Evolutionary conservation across 2,797 vertebrate species (phyloP).

Genomic region (Apogon hyalosoma): DNA sequence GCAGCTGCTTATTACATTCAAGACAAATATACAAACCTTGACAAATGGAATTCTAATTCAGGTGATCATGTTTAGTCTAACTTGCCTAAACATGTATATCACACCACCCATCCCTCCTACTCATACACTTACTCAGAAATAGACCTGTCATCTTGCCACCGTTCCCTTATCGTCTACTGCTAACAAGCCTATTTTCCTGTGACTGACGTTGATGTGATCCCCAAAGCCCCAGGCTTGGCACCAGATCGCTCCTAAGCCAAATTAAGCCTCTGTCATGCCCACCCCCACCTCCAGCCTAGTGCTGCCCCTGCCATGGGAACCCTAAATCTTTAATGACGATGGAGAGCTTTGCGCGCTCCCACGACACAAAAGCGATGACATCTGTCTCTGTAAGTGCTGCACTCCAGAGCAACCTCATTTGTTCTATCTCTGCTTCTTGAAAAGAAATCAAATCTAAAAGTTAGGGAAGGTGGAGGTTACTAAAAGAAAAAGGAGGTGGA

Average conservation of each 20-base stretch:
- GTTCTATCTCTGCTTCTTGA: conserved; percentile 78
- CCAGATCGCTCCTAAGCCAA: conserved; percentile 80
- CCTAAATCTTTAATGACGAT: conserved; percentile 87
- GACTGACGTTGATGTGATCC: conserved; percentile 83
- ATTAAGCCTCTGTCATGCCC: conserved; percentile 85
- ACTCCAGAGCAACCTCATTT: conserved; percentile 81
- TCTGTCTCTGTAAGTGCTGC: conserved; percentile 84
- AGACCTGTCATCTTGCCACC: conserved; percentile 74
- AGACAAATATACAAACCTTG: neutral
- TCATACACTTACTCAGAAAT: conserved; percentile 71
- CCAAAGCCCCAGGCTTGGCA: conserved; percentile 83
- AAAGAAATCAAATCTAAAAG: conserved; percentile 84
- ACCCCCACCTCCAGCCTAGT: conserved; percentile 72
- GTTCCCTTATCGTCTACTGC: conserved; percentile 76
- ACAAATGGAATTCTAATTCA: conserved; percentile 38
- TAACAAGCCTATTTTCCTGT: conserved; percentile 83
- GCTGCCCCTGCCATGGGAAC: conserved; percentile 84
- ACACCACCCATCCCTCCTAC: conserved; percentile 53
- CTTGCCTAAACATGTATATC: conserved; percentile 52
- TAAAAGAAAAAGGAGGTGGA: conserved; percentile 71
- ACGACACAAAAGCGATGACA: conserved; percentile 85
- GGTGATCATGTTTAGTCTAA: conserved; percentile 55
- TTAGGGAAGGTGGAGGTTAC: conserved; percentile 63
- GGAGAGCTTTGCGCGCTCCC: conserved; percentile 77
- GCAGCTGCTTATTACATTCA: neutral